Evolutionary conservation across 2,888 invertebrate genomes (phyloP), one percentile per base, ranked within the genome.

Genomic region (Cataglyphis altisquamis): DNA sequence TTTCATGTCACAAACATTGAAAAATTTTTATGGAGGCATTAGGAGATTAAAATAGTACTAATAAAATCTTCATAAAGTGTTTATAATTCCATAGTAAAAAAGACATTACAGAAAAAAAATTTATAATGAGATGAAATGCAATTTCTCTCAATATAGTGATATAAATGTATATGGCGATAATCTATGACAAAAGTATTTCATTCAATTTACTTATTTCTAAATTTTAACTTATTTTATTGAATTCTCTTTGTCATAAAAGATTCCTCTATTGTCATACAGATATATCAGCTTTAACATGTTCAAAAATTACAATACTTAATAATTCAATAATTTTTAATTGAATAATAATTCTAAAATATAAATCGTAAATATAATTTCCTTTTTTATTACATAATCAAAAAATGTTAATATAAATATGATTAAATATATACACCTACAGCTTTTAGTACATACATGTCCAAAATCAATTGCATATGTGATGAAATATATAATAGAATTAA

Each of bases 1-100:
- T 78, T 67, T 6, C 39, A 57, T 57, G n/a, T 77, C 55, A 15
- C 41, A n/a, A 77, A 57, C 15, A 10, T 77, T 41, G 3, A 67
- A 21, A 62, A 60, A 60, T 78, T 62, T 68, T 68, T 80, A 80
- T 70, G 12, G 41, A 77, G 0, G 15, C 5, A 66, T 45, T 57
- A 21, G 3, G 8, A 55, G 55, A 36, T 52, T 41, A 41, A 67
- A 48, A 12, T 68, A 78, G 25, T 1, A 0, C 3, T 18, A 55
- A 57, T 45, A 62, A 32, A 68, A 39, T 67, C 36, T 8, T 41
- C 6, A 21, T 12, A 36, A 48, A 48, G 18, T 64, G 18, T 66
- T 77, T 41, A 66, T 41, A 66, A 66, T 66, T 77, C 55, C 39
- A 29, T 41, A 67, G 29, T 9, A 77, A 67, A n/a, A 52, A 67